Evolutionary conservation across 2,113 vertebrate genomes (phyloP).

Genomic region (Rafetus swinhoei): DNA sequence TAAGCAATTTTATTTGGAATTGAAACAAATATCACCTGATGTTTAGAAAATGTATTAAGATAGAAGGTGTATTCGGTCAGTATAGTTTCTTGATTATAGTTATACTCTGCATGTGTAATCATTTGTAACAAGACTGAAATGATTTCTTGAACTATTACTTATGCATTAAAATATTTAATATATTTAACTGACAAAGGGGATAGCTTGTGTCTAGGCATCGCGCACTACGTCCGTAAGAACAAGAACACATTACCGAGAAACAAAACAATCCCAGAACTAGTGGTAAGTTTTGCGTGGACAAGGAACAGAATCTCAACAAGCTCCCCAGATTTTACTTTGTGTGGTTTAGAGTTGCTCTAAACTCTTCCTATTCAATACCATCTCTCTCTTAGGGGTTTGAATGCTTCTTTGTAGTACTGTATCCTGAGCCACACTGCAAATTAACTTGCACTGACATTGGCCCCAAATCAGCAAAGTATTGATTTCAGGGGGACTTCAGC

Average conservation of each 20-base stretch:
- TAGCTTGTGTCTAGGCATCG: not conserved
- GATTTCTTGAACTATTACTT: not conserved
- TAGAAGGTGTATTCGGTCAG: not conserved
- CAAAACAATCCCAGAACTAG: fast-evolving
- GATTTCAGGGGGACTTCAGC: not conserved
- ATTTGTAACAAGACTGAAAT: not conserved
- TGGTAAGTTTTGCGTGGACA: not conserved
- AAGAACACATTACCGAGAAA: fast-evolving
- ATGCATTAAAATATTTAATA: not conserved
- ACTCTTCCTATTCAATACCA: not conserved
- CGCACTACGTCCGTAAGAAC: not conserved
- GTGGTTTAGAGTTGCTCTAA: not conserved
- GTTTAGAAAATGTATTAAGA: not conserved
- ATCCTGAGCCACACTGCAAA: not conserved
- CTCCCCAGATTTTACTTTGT: not conserved
- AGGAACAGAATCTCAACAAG: constrained; percentile 17
- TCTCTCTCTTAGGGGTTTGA: not conserved
- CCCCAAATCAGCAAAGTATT: not conserved
- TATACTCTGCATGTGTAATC: not conserved
- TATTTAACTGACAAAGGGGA: not conserved
- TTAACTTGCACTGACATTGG: not conserved
- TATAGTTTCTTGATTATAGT: not conserved
- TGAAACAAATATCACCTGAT: not conserved
- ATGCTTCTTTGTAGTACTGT: not conserved
- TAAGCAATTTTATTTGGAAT: not conserved